Evolutionary conservation across 2,888 invertebrate species (phyloP).

Genomic region (Drosophila rellima): DNA sequence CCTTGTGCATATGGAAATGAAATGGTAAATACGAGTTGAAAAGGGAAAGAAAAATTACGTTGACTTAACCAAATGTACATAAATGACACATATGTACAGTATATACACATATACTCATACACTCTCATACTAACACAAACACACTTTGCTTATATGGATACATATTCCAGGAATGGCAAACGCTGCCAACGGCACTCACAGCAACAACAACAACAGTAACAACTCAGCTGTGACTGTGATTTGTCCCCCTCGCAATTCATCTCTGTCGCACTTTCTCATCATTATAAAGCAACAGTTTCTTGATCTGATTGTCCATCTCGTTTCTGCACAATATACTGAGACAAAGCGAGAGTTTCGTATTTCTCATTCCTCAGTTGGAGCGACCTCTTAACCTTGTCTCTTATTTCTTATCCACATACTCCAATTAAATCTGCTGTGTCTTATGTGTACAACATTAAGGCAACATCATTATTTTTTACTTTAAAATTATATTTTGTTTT

Average conservation of each 20-base stretch:
- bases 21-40: constrained; percentile 71
- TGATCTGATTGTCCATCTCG: constrained; percentile 5
- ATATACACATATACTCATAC: constrained; percentile 13
- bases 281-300: constrained; percentile 37
- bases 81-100: constrained; percentile 35
- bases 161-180: constrained; percentile 23
- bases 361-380: neutral
- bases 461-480: neutral
- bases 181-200: constrained; percentile 16
- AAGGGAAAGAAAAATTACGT: constrained; percentile 73
- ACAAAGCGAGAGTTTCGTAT: constrained; percentile 1
- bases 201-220: constrained; percentile 14
- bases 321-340: neutral
- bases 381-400: neutral
- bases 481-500: neutral
- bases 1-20: constrained; percentile 79
- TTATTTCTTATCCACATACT: neutral
- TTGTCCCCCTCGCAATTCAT: constrained; percentile 15
- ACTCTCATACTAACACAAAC: constrained; percentile 12
- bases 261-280: constrained; percentile 24
- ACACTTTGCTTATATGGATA: constrained; percentile 9
- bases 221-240: constrained; percentile 28
- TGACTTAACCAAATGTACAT: constrained; percentile 66
- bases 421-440: neutral
- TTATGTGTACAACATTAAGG: neutral